Percentiles rank a stretch among this genome's conserved stretches.
Conservation (phyloP, 2,113 vertebrate genomes). For the Loxodonta africana region DNA sequence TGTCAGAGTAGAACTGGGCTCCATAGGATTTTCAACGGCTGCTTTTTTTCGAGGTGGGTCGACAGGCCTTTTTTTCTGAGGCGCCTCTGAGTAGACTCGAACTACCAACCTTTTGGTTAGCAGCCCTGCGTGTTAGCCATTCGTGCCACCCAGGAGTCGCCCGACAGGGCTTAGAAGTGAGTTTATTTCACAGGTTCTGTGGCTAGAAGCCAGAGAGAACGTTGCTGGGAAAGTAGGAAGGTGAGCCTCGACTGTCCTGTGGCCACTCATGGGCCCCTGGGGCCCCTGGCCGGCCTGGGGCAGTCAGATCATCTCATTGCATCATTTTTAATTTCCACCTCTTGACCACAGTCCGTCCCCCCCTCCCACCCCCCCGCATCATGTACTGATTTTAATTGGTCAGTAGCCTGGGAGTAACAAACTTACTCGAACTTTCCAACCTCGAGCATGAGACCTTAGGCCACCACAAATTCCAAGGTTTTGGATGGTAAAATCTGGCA, state of each 20-base stretch:
- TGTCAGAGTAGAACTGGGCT: not conserved
- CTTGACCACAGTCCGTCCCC: conserved; percentile 63
- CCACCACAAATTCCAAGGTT: conserved; percentile 72
- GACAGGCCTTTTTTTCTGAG: not conserved
- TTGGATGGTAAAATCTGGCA: conserved; percentile 71
- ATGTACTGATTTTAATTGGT: conserved; percentile 80
- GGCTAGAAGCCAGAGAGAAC: conserved; percentile 53
- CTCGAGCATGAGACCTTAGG: conserved; percentile 49
- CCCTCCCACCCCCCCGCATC: conserved; percentile 70
- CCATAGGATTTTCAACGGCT: not conserved
- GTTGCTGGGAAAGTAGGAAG: conserved; percentile 15
- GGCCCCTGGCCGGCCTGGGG: conserved; percentile 68
- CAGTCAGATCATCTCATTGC: conserved; percentile 80
- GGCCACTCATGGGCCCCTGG: conserved; percentile 47
- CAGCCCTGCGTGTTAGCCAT: not conserved
- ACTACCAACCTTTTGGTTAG: not conserved
- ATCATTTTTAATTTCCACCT: conserved; percentile 82
- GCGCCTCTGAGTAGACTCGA: not conserved
- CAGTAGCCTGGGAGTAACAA: conserved; percentile 75
- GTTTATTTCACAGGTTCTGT: conserved; percentile 56
- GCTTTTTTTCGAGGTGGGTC: not conserved
- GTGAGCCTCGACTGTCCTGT: not conserved
- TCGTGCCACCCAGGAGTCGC: not conserved
- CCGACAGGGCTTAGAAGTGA: conserved; percentile 43
- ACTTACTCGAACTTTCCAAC: conserved; percentile 82